A percentile compares a stretch with the other conserved stretches of the same genome.
Conservation (phyloP, 2,888 invertebrate genomes). For the Drosophila monieri region DNA sequence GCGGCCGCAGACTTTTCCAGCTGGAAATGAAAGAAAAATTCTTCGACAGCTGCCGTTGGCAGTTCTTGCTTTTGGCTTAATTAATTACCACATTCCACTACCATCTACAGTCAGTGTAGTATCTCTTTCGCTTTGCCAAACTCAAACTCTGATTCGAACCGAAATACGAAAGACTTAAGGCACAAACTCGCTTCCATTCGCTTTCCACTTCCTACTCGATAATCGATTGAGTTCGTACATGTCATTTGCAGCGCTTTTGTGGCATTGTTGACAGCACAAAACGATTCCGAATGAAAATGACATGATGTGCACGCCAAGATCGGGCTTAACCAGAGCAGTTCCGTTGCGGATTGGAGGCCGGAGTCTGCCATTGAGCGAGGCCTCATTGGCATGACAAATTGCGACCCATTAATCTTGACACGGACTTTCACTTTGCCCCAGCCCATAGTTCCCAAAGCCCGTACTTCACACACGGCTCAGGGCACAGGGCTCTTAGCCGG, state of each 20-base stretch:
- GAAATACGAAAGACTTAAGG: conserved; percentile 66
- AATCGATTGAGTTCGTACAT: conserved; percentile 77
- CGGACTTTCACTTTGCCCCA: conserved; percentile 68
- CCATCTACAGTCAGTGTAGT: conserved; percentile 16
- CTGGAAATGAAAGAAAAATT: conserved; percentile 74
- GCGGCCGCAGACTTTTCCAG: conserved; percentile 47
- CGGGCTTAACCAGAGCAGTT: conserved; percentile 39
- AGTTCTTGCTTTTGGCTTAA: conserved; percentile 59
- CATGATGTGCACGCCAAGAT: conserved; percentile 64
- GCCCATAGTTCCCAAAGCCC: conserved; percentile 21
- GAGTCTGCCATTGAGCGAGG: conserved; percentile 10
- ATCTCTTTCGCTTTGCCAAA: conserved; percentile 55
- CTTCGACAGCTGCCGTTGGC: conserved; percentile 67
- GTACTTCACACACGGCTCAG: conserved; percentile 28
- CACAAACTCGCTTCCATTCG: conserved; percentile 34
- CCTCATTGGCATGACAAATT: conserved; percentile 68
- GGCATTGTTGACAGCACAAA: conserved; percentile 70
- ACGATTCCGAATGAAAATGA: conserved; percentile 66
- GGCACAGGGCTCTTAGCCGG: conserved; percentile 11
- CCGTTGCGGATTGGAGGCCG: conserved; percentile 9
- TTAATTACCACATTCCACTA: conserved; percentile 70
- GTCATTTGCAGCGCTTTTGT: conserved; percentile 71
- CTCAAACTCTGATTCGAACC: background rate
- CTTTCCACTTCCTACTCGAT: conserved; percentile 71
- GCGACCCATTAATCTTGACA: conserved; percentile 73